Base-by-base conservation (phyloP, 2,888 invertebrate species). In the Lepidocyrtinus sp. region DNA sequence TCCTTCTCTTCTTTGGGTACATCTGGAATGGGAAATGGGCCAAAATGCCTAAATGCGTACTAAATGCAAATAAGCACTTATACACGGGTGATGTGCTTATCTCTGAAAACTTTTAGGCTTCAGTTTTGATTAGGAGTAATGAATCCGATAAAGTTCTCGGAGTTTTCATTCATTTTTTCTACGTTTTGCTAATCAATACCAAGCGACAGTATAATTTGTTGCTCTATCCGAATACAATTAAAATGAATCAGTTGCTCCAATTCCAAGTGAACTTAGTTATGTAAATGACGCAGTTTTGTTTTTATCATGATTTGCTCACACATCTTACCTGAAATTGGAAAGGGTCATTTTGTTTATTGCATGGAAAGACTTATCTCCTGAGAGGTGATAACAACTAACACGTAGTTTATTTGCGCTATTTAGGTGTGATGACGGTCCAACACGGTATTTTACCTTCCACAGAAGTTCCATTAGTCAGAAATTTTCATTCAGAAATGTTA, bases 251-350 rank as follows among this genome's bases (percentile, higher is more conserved):
- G n/a, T n/a, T n/a, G n/a, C n/a, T n/a, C n/a, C n/a, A n/a, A n/a
- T n/a, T n/a, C n/a, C n/a, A n/a, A n/a, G n/a, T n/a, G n/a, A n/a
- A n/a, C n/a, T n/a, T n/a, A n/a, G n/a, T n/a, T n/a, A n/a, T n/a
- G n/a, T n/a, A 24, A 63, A 63, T 63, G 24, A 22, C 63, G 63
- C 63, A 63, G 63, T 63, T 63, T 63, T 63, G 25, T 63, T 63
- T 63, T 19, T 24, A 63, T 63, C 25, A 12, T 9, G 21, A 24
- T 1, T 22, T n/a, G 24, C 9, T 61, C 17, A 17, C n/a, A 61
- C n/a, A 61, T 22, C 19, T 61, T n/a, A 9, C 22, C 61, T 2
- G 9, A 21, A 1, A n/a, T 63, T 24, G 63, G 25, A 9, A 17
- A 62, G 24, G 1, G 25, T 24, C 15, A 63, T 63, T 24, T 63